Evolutionary conservation across 2,888 invertebrate species (phyloP).

Genomic region (Troilus luridus): DNA sequence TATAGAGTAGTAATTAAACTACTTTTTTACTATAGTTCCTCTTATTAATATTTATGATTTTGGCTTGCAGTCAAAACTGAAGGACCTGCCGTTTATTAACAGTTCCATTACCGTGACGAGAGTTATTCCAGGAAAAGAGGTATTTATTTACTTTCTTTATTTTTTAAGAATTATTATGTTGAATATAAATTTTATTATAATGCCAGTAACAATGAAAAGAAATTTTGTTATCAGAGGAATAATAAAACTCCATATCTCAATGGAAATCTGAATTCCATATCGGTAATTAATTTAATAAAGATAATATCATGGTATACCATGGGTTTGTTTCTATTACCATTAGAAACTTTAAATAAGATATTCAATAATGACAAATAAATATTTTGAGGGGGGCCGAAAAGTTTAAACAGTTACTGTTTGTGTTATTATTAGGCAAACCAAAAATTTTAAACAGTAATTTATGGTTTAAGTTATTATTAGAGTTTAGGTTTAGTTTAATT

Average conservation of each 20-base stretch:
- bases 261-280: background rate
- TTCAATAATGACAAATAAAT: too few relatives aligned
- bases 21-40: background rate
- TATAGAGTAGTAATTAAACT: background rate
- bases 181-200: background rate
- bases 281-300: background rate
- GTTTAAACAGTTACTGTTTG: too few relatives aligned
- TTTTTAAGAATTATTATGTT: background rate
- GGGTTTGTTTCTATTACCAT: background rate
- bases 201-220: background rate
- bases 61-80: background rate
- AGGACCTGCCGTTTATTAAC: background rate
- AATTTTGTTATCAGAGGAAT: background rate
- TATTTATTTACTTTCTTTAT: slow-evolving; percentile 1
- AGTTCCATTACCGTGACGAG: background rate
- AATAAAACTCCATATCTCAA: background rate
- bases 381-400: too few relatives aligned
- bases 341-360: too few relatives aligned
- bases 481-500: too few relatives aligned
- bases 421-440: too few relatives aligned
- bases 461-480: too few relatives aligned
- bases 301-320: background rate
- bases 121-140: background rate
- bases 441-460: too few relatives aligned
- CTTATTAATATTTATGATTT: background rate